Base-by-base conservation (phyloP, 2,113 vertebrate genomes). In the Strigops habroptila region DNA sequence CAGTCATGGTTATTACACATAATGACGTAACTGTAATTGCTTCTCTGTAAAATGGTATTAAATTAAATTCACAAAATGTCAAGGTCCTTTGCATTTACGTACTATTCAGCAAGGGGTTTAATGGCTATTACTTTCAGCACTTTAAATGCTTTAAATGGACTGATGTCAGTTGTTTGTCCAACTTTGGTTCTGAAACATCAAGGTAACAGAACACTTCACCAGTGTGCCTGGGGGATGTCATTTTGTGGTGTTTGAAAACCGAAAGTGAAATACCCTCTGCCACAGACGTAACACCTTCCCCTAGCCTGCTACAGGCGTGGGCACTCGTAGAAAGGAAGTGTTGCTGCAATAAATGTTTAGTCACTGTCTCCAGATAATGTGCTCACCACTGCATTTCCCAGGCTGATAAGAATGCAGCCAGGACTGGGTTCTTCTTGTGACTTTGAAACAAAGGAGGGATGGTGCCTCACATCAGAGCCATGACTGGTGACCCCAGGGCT, bases 21-120 rank as follows among this genome's bases (percentile, higher is more conserved):
- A 93, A 90, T 82, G 95, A 91, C 86, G 86, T 39, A 57, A 88
- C 69, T 88, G 91, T 96, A 96, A 96, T 95, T 97, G 90, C 79
- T 86, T 94, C 90, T 94, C 94, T 82, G 84, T 18, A 86, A 91
- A 93, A 84, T 90, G 74, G 90, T 46, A 82, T 73, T 93, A 78
- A 96, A 96, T 93, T 91, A 95, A 95, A 96, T 65, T 68, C 88
- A 88, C 87, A 48, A 81, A 95, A 93, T 91, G 93, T 91, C 93
- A 96, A 91, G 93, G 93, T 88, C 90, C 86, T 95, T 91, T 73
- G 93, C 75, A 65, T 93, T 91, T 82, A 71, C 87, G 43, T 30
- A 33, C 78, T 48, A 48, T 53, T 65, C 94, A 86, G 76, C 49
- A 15, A n/a, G 27, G 80, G 22, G 27, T 68, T 92, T 48, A 79